Evolutionary conservation across 2,113 vertebrate species (phyloP), one percentile per base, ranked within the genome.

Genomic region (Bostrychus sinensis): DNA sequence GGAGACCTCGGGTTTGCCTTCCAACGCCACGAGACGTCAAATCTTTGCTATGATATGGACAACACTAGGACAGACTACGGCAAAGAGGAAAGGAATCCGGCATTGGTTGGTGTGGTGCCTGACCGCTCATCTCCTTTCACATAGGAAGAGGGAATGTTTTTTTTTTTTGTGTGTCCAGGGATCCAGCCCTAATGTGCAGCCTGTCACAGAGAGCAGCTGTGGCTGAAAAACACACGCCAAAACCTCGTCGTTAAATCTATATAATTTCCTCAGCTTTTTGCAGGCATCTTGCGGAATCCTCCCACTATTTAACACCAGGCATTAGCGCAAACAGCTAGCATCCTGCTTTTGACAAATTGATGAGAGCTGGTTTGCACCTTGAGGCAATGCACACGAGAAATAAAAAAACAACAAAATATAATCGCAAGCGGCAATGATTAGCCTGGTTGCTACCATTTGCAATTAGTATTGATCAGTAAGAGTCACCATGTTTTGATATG

Each of bases 141-240:
- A 75, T 68, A 56, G 13, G 26, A 68, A 57, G 13, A n/a, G 9
- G 77, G 62, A 64, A 72, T 66, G 45, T n/a, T 59, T 68, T 32
- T 78, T 51, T 51, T 42, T 61, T 23, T 72, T 69, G 37, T 70
- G 64, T 66, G 63, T 45, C 68, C 53, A 63, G 57, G 69, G 75
- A 51, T 77, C 42, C 0, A 16, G 72, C 64, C 83, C 66, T 76
- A 86, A 89, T n/a, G 75, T 76, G 85, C 64, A 80, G 75, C 70
- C 77, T 86, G 81, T 84, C 83, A 72, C 17, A 30, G 37, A 50
- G 55, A 82, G 65, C 82, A 78, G 74, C 82, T 80, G 77, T 68
- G 57, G 63, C 66, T 60, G 63, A 54, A 66, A 74, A 73, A 11
- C 56, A 26, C 19, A 48, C 1, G 62, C 54, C 67, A 25, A 46